Base-by-base conservation (phyloP, 2,113 vertebrate species). In the Carollia perspicillata region DNA sequence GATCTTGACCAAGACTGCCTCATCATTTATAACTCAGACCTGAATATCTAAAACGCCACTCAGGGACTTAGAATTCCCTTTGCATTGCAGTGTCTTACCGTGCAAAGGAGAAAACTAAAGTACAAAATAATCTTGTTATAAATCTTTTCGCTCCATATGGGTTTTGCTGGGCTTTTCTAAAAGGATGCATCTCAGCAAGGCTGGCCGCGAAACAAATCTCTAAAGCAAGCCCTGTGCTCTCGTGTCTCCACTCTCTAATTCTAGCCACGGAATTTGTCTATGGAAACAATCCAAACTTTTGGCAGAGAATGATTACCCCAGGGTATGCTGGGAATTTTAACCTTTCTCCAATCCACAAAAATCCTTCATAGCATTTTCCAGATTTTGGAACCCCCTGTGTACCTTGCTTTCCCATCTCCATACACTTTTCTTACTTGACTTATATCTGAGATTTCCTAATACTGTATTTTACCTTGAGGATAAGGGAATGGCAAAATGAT, bases 161-260 rank as follows among this genome's bases (percentile, higher is more conserved):
- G 10, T 85, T 93, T 96, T 49, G 9, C 69, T 94, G 74, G 58
- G 58, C 77, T 60, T 84, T 95, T 87, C 87, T 12, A 13, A 85
- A 95, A 77, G 35, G 69, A 60, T 86, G 28, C 40, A n/a, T 60
- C 87, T 80, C 47, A 42, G 80, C 44, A 80, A 89, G 17, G 44
- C 0, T 58, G 87, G 49, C 74, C 79, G 60, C 78, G 84, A 75
- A 94, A 87, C 37, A 84, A 86, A 87, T 84, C 75, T 81, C 78
- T 84, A 49, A 84, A 84, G 66, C 23, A 89, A 93, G 47, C 18
- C 26, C n/a, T 22, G 28, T 71, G 53, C 35, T 92, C 69, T 63
- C 17, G 20, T 51, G 74, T 44, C 47, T 85, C 83, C 6, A 51
- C 28, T 74, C 13, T 51, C 35, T 72, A 81, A 87, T 49, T 55